phyloP scores from a whole-genome alignment of 2,113 vertebrate genomes.

The Nibea albiflora region DNA sequence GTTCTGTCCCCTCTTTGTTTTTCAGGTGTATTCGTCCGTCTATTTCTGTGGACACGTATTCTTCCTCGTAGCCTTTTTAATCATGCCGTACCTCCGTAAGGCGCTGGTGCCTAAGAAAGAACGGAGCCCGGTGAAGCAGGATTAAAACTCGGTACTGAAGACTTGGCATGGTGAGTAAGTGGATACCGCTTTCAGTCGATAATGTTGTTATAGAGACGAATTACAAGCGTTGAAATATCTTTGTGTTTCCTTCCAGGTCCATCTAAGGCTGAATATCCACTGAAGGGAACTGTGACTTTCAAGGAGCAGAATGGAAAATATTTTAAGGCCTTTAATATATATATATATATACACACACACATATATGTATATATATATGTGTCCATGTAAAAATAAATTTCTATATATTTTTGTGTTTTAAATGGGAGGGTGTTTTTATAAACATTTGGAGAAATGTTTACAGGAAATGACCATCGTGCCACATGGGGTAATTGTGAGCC shows the following conservation, averaged over 20 bases:
- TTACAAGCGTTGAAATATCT: not conserved
- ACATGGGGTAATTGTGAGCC: slow-evolving; percentile 75
- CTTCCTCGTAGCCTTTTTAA: slow-evolving; percentile 87
- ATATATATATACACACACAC: slow-evolving; percentile 28
- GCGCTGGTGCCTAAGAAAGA: slow-evolving; percentile 90
- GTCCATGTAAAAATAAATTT: slow-evolving; percentile 81
- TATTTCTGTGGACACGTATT: slow-evolving; percentile 94
- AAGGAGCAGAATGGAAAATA: slow-evolving; percentile 78
- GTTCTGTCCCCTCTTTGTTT: slow-evolving; percentile 32
- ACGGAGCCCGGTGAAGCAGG: slow-evolving; percentile 65
- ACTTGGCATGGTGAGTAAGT: slow-evolving; percentile 58
- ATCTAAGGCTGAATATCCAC: slow-evolving; percentile 62
- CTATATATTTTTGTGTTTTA: slow-evolving; percentile 84
- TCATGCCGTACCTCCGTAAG: slow-evolving; percentile 89
- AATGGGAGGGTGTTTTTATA: slow-evolving; percentile 71
- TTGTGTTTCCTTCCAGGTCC: slow-evolving; percentile 67
- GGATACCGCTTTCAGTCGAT: not conserved
- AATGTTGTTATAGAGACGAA: not conserved
- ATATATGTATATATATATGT: slow-evolving; percentile 45
- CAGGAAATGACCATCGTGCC: slow-evolving; percentile 81
- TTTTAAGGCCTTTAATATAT: slow-evolving; percentile 86
- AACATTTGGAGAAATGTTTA: slow-evolving; percentile 78
- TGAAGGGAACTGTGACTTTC: slow-evolving; percentile 83
- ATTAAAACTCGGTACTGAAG: slow-evolving; percentile 67
- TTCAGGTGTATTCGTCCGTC: slow-evolving; percentile 92